Evolutionary conservation across 2,888 invertebrate genomes (phyloP).

Genomic region (Apodemia zela): DNA sequence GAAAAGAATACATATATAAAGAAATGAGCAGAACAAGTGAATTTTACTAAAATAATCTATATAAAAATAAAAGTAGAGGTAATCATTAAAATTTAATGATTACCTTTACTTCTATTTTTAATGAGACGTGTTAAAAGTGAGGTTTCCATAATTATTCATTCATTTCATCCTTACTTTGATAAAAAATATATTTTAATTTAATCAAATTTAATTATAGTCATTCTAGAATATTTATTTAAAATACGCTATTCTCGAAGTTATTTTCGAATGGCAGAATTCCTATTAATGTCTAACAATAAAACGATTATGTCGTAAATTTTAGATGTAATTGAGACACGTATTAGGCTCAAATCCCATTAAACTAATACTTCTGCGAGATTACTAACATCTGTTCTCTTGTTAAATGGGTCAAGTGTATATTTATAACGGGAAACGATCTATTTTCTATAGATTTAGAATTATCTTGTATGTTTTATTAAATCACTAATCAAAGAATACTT

Average conservation of each 20-base stretch:
- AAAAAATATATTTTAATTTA: too few species aligned
- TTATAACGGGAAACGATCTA: constrained; percentile 2
- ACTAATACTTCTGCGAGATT: constrained; percentile 5
- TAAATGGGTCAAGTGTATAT: constrained; percentile 4
- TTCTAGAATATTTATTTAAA: not conserved
- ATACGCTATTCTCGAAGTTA: not conserved
- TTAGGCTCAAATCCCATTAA: constrained; percentile 11
- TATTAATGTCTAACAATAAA: constrained; percentile 9
- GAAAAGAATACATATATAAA: too few species aligned
- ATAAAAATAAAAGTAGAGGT: too few species aligned
- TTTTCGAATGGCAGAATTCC: not conserved
- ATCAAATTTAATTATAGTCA: not conserved
- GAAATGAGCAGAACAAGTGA: too few species aligned
- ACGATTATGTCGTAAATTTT: constrained; percentile 12
- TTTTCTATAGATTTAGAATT: not conserved
- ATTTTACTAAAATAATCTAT: too few species aligned
- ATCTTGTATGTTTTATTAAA: not conserved
- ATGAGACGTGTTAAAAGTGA: too few species aligned
- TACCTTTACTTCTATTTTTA: too few species aligned
- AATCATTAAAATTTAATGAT: too few species aligned
- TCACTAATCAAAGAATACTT: too few species aligned
- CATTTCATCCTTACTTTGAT: too few species aligned
- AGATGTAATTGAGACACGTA: constrained; percentile 11
- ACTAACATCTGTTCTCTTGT: constrained; percentile 10
- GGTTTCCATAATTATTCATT: too few species aligned